These are phyloP conservation scores for Lophotis ruficrista DNA, from an alignment of 2,113 vertebrate genomes.

Conservation along the genomic window DNA sequence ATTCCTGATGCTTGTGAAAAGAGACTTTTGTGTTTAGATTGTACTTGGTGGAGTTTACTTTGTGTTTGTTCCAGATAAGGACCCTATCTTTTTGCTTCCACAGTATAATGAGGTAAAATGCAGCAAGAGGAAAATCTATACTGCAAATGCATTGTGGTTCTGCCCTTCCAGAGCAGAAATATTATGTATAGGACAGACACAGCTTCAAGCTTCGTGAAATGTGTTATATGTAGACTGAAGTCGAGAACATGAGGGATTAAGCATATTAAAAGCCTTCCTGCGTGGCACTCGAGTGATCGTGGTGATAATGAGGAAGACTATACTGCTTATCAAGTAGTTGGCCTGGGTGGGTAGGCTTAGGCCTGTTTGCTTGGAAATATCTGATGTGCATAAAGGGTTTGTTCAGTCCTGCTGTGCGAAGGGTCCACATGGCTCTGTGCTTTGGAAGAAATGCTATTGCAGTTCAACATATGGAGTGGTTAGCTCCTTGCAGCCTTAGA, in stretches of 20 bases:
- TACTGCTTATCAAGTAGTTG: neutral
- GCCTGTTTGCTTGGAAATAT: neutral
- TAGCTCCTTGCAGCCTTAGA: neutral
- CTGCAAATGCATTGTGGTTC: neutral
- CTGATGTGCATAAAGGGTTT: neutral
- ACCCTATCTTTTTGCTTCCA: neutral
- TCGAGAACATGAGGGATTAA: neutral
- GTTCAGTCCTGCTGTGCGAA: neutral
- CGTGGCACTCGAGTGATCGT: neutral
- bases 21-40: neutral
- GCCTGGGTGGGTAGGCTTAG: neutral
- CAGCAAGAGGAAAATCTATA: neutral
- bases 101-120: neutral
- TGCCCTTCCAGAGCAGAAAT: neutral
- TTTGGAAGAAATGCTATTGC: neutral
- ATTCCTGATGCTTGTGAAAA: neutral
- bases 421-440: accelerated
- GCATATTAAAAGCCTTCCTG: neutral
- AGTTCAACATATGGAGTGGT: neutral
- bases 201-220: neutral
- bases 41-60: neutral
- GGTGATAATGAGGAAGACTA: neutral
- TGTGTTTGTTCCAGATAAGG: neutral
- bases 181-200: neutral
- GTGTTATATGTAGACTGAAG: neutral